Evolutionary conservation across 2,797 vertebrate species (phyloP).

Genomic region (Enteromius fasciolatus): DNA sequence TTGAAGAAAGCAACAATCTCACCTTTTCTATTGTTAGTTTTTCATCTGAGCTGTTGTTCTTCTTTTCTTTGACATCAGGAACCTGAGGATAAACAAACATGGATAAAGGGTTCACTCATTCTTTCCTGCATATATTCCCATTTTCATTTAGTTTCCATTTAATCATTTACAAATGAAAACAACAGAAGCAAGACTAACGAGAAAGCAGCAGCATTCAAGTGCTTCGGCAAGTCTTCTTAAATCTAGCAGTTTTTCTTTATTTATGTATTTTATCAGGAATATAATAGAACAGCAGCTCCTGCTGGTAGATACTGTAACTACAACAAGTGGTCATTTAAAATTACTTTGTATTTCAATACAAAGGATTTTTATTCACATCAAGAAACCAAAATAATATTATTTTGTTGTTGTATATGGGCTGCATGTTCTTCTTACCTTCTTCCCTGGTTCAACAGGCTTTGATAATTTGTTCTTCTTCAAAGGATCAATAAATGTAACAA

Average conservation of each 20-base stretch:
- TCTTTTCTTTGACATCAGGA: conserved; percentile 60
- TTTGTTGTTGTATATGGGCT: background rate
- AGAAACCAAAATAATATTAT: background rate
- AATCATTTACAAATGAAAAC: background rate
- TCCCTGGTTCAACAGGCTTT: background rate
- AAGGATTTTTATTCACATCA: background rate
- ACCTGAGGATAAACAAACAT: conserved; percentile 50
- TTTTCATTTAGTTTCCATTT: too few relatives aligned
- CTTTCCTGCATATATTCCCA: background rate
- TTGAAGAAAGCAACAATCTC: conserved; percentile 27
- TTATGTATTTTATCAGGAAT: too few relatives aligned
- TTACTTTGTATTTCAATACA: background rate
- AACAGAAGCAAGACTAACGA: too few relatives aligned
- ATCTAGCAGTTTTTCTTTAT: too few relatives aligned
- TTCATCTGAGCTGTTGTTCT: conserved; percentile 62
- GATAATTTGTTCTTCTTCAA: conserved; percentile 71
- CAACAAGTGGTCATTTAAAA: background rate
- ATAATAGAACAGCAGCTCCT: background rate
- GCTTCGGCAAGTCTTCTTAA: too few relatives aligned
- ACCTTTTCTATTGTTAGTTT: conserved; percentile 90
- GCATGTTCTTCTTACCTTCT: conserved; percentile 62
- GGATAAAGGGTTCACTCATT: conserved; percentile 36
- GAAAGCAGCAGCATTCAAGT: too few relatives aligned
- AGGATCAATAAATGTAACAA: conserved; percentile 81
- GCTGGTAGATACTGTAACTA: background rate